Conservation (phyloP, 1,140 invertebrate species). For the Geopemphigus sp. region DNA sequence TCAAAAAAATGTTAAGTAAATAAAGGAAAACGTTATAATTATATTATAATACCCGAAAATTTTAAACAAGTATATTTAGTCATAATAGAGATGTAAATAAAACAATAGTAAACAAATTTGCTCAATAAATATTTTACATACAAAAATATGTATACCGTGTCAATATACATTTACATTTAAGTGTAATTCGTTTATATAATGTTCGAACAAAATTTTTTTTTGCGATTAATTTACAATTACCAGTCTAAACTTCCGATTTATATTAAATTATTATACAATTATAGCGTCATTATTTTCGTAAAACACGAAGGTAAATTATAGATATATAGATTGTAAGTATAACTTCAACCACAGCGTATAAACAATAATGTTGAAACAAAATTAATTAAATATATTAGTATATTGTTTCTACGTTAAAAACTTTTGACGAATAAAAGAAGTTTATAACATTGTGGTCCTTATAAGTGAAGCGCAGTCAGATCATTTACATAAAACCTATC, state of each 20-base stretch:
- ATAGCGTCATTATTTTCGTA: background rate
- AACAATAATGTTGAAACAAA: background rate
- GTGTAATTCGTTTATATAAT: slow-evolving; percentile 3
- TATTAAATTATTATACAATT: background rate
- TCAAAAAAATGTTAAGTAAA: background rate
- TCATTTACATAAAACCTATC: slow-evolving; percentile 12
- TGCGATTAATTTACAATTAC: slow-evolving; percentile 22
- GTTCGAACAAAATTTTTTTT: background rate
- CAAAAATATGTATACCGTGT: slow-evolving; percentile 24
- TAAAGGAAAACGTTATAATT: background rate
- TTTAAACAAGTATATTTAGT: background rate
- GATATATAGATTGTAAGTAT: background rate
- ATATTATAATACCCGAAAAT: background rate
- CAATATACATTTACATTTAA: slow-evolving; percentile 6
- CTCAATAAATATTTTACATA: slow-evolving; percentile 22
- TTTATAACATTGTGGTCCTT: background rate
- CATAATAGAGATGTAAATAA: background rate
- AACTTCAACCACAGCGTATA: background rate
- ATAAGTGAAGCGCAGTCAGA: slow-evolving; percentile 1
- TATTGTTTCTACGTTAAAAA: background rate
- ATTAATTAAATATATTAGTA: background rate
- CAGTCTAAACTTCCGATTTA: background rate
- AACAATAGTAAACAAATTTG: slow-evolving; percentile 2
- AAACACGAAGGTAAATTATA: background rate
- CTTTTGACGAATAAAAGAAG: background rate